Evolutionary conservation across 2,113 vertebrate genomes (phyloP).

Genomic region (Bagarius yarrelli): DNA sequence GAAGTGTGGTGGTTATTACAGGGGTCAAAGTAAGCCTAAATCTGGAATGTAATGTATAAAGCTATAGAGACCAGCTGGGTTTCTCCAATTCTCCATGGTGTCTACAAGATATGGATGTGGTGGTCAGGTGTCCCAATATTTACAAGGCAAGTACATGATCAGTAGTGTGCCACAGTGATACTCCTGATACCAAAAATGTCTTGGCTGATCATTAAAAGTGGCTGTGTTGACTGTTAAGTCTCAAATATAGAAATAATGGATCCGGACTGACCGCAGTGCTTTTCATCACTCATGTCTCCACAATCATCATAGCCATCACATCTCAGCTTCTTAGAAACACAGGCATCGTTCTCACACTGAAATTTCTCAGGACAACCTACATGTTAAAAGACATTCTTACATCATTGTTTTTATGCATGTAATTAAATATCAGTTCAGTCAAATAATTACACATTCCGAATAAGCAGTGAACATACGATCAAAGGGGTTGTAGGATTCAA

Average conservation of each 20-base stretch:
- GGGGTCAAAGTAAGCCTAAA: too few relatives aligned
- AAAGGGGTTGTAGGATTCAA: constrained; percentile 76
- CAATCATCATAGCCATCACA: constrained; percentile 91
- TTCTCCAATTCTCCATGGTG: too few relatives aligned
- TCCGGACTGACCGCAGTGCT: constrained; percentile 76
- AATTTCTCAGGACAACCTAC: constrained; percentile 79
- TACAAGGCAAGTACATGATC: too few relatives aligned
- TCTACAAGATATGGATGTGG: too few relatives aligned
- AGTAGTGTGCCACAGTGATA: too few relatives aligned
- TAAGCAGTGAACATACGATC: constrained; percentile 74
- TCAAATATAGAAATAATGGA: not conserved
- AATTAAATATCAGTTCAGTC: not conserved
- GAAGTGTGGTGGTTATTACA: too few relatives aligned
- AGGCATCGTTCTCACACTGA: constrained; percentile 78
- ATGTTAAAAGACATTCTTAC: not conserved
- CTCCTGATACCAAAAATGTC: not conserved
- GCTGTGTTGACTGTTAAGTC: not conserved
- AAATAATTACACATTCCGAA: not conserved
- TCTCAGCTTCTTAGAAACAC: constrained; percentile 67
- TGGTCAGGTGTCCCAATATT: too few relatives aligned
- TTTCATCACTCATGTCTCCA: constrained; percentile 81
- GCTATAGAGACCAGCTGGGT: too few relatives aligned
- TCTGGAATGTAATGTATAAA: too few relatives aligned
- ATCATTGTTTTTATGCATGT: not conserved
- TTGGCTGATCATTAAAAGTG: not conserved